Evolutionary conservation across 1,140 invertebrate genomes (phyloP), one percentile per base, ranked within the genome.

Genomic region (Neocloeon triangulifer): DNA sequence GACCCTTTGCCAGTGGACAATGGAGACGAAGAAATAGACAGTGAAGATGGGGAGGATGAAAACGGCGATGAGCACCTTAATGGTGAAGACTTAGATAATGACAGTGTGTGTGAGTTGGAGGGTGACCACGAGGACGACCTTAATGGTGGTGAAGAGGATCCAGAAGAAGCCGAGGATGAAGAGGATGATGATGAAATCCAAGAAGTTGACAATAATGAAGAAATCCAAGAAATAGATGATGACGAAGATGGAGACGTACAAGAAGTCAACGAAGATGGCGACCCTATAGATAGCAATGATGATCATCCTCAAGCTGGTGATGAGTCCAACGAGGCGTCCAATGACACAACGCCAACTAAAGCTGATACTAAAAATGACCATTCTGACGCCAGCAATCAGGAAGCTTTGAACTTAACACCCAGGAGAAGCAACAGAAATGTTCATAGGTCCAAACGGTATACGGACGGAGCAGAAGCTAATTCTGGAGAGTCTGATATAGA

Each of bases 381-480:
- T 17, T 45, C 44, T 30, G 21, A 13, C 6, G 7, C 10, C 12
- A 39, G 1, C 15, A 34, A 25, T 42, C 32, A n/a, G n/a, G 41
- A 45, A 18, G 4, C 32, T 7, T 37, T 49, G 31, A 56, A 43
- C 31, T 49, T 64, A 34, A 62, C 56, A 13, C 57, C 67, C 3
- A 49, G 67, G 35, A 53, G 69, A 36, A 70, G 66, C 47, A 64
- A 62, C 38, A 54, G 67, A 29, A 66, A 65, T 40, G 55, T 69
- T 18, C 67, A 67, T 43, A 57, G 55, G 41, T 44, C 62, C n/a
- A 67, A 64, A 39, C 61, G 57, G 39, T 69, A 67, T 37, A 53
- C 56, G 30, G 63, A 67, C 33, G 59, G 62, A 43, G 63, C 66
- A 43, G 55, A 67, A 40, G 71, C 73, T 37, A 56, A 56, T 29